Evolutionary conservation across 2,113 vertebrate species (phyloP).

Genomic region (Dipodomys stephensi): DNA sequence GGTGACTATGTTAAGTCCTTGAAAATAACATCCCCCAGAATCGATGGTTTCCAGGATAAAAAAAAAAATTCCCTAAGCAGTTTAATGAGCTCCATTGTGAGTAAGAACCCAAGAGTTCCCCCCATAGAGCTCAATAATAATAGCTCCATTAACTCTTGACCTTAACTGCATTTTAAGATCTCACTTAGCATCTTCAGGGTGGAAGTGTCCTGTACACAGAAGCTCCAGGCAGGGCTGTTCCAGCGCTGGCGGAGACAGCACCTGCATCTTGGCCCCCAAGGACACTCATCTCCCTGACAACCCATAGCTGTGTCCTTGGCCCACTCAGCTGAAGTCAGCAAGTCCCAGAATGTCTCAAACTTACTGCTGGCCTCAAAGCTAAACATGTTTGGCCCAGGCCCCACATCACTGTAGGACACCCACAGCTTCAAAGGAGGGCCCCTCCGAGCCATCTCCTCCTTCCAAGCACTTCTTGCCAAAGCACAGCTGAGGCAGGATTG

Average conservation of each 20-base stretch:
- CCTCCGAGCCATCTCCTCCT: slow-evolving; percentile 60
- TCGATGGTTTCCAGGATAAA: background rate
- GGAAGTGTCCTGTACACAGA: background rate
- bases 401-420: slow-evolving; percentile 83
- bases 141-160: background rate
- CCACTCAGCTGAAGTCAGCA: slow-evolving; percentile 69
- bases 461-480: slow-evolving; percentile 77
- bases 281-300: background rate
- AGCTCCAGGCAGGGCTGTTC: too few relatives aligned
- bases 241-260: too few relatives aligned
- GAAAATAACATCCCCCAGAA: background rate
- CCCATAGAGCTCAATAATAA: background rate
- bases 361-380: slow-evolving; percentile 78
- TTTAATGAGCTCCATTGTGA: background rate
- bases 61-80: background rate
- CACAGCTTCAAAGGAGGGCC: slow-evolving; percentile 84
- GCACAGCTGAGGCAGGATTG: slow-evolving; percentile 54
- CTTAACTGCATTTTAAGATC: background rate
- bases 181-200: too few relatives aligned
- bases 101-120: background rate
- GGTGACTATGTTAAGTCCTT: background rate
- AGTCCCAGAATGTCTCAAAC: slow-evolving; percentile 76
- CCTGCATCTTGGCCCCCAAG: background rate
- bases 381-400: slow-evolving; percentile 80
- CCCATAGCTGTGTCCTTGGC: background rate